phyloP scores from a whole-genome alignment of 2,888 invertebrate genomes.

The Trichopoda pennipes region DNA sequence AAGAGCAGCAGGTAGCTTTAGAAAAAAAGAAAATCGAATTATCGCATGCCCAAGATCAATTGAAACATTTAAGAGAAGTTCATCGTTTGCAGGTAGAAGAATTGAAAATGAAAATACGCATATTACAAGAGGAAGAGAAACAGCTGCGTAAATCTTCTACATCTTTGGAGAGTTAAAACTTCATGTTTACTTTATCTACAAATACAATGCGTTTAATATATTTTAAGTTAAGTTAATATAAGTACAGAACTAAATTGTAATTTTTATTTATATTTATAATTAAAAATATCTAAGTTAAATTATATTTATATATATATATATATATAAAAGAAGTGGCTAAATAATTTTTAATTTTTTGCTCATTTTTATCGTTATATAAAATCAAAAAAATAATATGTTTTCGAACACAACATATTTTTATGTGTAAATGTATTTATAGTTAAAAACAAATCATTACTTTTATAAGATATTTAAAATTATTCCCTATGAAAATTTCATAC shows the following conservation, averaged over 20 bases:
- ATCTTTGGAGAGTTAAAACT: slow-evolving; percentile 70
- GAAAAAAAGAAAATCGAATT: slow-evolving; percentile 79
- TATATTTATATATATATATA: too few relatives aligned
- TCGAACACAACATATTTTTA: slow-evolving; percentile 11
- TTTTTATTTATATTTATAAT: too few relatives aligned
- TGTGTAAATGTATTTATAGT: slow-evolving; percentile 20
- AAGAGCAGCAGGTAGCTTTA: slow-evolving; percentile 77
- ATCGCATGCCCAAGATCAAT: slow-evolving; percentile 77
- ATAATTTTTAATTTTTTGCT: too few relatives aligned
- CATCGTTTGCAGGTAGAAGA: slow-evolving; percentile 78
- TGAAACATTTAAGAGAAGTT: slow-evolving; percentile 78
- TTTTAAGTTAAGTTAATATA: too few relatives aligned
- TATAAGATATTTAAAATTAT: slow-evolving; percentile 10
- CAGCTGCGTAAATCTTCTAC: slow-evolving; percentile 73
- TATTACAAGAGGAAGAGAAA: slow-evolving; percentile 78
- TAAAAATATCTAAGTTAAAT: too few relatives aligned
- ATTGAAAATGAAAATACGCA: slow-evolving; percentile 78
- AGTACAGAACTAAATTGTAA: too few relatives aligned
- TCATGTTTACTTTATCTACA: too few relatives aligned
- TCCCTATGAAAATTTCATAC: slow-evolving; percentile 6
- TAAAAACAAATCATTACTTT: neutral
- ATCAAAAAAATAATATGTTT: slow-evolving; percentile 1
- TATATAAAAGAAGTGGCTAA: too few relatives aligned
- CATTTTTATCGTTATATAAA: neutral
- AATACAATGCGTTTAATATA: too few relatives aligned